Conservation (phyloP, 35 echinoderm and acorn worm species). For the Eucidaris tribuloides region DNA sequence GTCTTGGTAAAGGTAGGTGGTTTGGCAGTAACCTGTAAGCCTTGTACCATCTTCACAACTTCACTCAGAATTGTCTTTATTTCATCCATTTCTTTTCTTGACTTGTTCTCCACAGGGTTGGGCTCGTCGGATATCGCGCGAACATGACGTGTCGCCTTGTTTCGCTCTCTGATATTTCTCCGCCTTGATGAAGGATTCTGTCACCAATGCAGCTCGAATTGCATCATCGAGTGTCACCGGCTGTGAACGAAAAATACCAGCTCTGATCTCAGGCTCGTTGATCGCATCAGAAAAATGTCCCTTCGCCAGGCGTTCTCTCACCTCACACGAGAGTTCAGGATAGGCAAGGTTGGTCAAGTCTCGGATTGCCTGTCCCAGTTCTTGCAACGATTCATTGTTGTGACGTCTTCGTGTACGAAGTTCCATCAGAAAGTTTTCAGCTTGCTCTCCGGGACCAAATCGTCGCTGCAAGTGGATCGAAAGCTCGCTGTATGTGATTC, state of each 20-base stretch:
- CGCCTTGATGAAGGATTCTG: not conserved
- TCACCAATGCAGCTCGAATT: constrained; percentile 17
- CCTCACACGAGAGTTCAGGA: constrained; percentile 23
- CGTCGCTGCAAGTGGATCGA: not conserved
- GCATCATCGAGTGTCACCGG: constrained; percentile 46
- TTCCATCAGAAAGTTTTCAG: not conserved
- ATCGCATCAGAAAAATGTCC: constrained; percentile 42
- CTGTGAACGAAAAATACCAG: constrained; percentile 23
- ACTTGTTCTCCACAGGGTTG: not conserved
- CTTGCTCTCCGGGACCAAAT: not conserved
- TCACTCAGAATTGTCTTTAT: not conserved
- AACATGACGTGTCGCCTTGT: not conserved
- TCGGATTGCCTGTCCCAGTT: constrained; percentile 44
- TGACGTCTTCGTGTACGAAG: not conserved
- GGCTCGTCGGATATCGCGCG: not conserved
- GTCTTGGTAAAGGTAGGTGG: not conserved
- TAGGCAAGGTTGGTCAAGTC: constrained; percentile 32
- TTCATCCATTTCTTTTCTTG: not conserved
- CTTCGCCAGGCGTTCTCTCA: constrained; percentile 34
- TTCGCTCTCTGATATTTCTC: not conserved
- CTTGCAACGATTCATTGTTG: constrained; percentile 29
- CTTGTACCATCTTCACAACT: not conserved
- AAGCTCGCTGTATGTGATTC: not conserved
- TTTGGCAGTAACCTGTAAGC: not conserved
- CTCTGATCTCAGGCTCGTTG: not conserved